Base-by-base conservation (phyloP, 2,888 invertebrate species). In the Nematopogon swammerdamellus region DNA sequence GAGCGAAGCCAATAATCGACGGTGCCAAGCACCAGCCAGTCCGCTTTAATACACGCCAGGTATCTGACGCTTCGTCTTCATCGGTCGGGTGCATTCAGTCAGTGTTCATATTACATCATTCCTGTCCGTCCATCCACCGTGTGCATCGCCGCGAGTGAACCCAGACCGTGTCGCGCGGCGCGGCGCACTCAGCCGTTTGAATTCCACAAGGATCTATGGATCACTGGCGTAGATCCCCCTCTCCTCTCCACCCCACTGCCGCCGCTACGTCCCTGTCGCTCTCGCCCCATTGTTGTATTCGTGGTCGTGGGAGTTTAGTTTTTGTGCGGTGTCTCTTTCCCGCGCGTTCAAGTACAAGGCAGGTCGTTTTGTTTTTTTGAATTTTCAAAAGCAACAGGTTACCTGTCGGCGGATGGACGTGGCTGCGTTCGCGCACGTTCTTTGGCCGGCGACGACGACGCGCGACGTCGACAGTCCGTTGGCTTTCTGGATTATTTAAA, bases 261-360 rank as follows among this genome's bases (percentile, higher is more conserved):
- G 50, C 51, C 47, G 46, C 56, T 56, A 54, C 59, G 60, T 60
- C 59, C 59, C 56, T 46, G 45, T 56, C 56, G 53, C 49, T 47
- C 44, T 17, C 29, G 19, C 36, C 46, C 17, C 48, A 42, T 57
- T 36, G 36, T 14, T 25, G 53, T 54, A 56, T n/a, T n/a, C 54
- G 57, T 57, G 55, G 56, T 52, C 51, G 48, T 48, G 55, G 52
- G 56, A 52, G 58, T 58, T 59, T 43, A 3, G 49, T 50, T 52
- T 51, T 55, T 58, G 50, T 52, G 59, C 56, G 55, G 59, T 56
- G 55, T 67, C 63, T 57, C 66, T 59, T 60, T 65, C 63, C 61
- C 66, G 60, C 59, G 49, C 47, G 49, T 48, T 48, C 47, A 53
- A 59, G 36, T 36, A 14, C 36, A 36, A 36, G 36, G 36, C 36